Evolutionary conservation across 2,113 vertebrate genomes (phyloP), one percentile per base, ranked within the genome.

Genomic region (Grammomys surdaster): DNA sequence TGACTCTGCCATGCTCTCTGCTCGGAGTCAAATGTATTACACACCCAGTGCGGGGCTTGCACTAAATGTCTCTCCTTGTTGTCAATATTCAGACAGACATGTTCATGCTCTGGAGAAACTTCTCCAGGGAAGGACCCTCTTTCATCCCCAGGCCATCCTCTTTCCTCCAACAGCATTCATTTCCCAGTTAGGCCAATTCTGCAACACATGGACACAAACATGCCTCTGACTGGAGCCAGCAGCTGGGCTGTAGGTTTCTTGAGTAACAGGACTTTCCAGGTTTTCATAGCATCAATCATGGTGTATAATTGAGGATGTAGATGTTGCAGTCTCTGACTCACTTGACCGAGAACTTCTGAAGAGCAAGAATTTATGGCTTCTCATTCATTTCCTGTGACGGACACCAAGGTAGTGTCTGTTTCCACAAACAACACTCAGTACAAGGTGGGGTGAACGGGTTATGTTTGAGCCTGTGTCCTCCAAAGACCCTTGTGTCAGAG

Each of bases 1-100:
- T 82, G 90, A 75, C 81, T 76, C 88, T 7, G 86, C 82, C 40
- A 84, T 69, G 67, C 73, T 77, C 77, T 88, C 93, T 81, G 81
- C 67, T 85, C 40, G 7, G 65, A 90, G 80, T 65, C 89, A 87
- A 36, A 77, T 89, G 89, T n/a, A 2, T 20, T 31, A 5, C 5
- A 72, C n/a, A n/a, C 60, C 46, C 67, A 11, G 40, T n/a, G 81
- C n/a, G 3, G 65, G 78, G 72, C 76, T 77, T 89, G 48, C 40
- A 92, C 36, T 90, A 87, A 94, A 89, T 31, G 82, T 89, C 95
- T 70, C 20, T 93, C 77, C 33, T 92, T 84, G 31, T 86, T 95
- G 84, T 93, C 82, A 88, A 78, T 90, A 78, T 95, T 76, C 77
- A 95, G 88, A 90, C 65, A 94, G 93, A 91, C 73, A 40, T 60